Conservation (phyloP, 1,140 invertebrate genomes). For the Formica exsecta region DNA sequence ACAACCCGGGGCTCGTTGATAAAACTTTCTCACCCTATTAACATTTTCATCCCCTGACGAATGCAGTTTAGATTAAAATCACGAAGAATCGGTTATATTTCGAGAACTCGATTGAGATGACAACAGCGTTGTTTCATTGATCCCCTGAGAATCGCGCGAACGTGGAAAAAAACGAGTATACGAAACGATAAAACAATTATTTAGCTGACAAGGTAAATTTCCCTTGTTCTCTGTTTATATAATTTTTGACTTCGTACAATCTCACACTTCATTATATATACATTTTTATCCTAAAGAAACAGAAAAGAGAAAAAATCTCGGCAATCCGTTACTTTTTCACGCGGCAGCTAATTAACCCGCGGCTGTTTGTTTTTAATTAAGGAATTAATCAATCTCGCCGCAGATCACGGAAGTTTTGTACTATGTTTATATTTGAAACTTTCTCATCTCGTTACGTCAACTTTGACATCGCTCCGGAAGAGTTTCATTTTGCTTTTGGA, state of each 20-base stretch:
- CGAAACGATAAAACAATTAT: neutral
- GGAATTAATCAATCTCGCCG: slow-evolving; percentile 25
- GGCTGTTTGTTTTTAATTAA: slow-evolving; percentile 63
- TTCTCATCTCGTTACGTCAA: neutral
- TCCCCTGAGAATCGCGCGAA: neutral
- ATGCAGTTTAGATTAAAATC: neutral
- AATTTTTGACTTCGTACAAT: neutral
- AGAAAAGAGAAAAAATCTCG: neutral
- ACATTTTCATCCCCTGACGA: neutral
- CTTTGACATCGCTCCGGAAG: neutral
- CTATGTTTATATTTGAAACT: slow-evolving; percentile 11
- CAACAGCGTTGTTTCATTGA: neutral
- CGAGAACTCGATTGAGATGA: neutral
- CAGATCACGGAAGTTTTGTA: neutral
- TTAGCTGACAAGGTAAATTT: neutral
- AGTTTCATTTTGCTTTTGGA: neutral
- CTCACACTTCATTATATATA: neutral
- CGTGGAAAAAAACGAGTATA: neutral
- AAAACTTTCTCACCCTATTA: neutral
- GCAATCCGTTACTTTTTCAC: neutral
- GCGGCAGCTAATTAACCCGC: slow-evolving; percentile 32
- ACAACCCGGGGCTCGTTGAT: neutral
- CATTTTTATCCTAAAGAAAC: neutral
- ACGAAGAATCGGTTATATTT: neutral
- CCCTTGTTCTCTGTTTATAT: neutral